Evolutionary conservation across 2,797 vertebrate species (phyloP).

Genomic region (Tapirus indicus): DNA sequence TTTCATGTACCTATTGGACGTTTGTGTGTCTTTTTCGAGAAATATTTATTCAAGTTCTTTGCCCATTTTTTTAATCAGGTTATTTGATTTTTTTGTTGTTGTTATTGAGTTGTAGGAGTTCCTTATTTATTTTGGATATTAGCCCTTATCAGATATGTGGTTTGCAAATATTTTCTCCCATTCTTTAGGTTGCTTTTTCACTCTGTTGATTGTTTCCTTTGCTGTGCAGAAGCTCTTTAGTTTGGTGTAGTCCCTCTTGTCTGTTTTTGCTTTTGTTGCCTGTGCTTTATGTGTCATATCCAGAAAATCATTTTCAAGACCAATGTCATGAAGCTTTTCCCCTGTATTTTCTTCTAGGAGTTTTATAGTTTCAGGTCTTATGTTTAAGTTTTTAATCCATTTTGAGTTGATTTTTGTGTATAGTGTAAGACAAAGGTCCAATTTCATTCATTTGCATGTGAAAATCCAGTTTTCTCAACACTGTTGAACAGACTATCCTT

Average conservation of each 20-base stretch:
- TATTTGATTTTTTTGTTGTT: not conserved
- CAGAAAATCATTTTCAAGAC: conserved; percentile 25
- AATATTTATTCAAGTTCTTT: not conserved
- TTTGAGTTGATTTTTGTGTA: conserved; percentile 39
- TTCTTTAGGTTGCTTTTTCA: not conserved
- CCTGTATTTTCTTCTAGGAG: not conserved
- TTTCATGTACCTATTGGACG: not conserved
- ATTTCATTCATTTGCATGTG: not conserved
- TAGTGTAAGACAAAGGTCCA: not conserved
- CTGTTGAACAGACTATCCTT: not conserved
- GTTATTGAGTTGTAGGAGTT: not conserved
- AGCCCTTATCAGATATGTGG: not conserved
- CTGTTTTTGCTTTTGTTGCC: not conserved
- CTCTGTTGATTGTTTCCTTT: not conserved
- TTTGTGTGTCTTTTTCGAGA: not conserved
- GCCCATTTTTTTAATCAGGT: not conserved
- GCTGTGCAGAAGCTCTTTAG: not conserved
- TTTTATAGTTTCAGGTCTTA: conserved; percentile 28
- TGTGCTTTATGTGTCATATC: not conserved
- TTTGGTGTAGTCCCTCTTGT: not conserved
- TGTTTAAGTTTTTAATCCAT: not conserved
- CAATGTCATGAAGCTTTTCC: not conserved
- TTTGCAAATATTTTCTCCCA: not conserved
- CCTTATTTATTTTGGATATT: not conserved
- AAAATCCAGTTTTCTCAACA: not conserved